Evolutionary conservation across 2,888 invertebrate species (phyloP).

Genomic region (Eupithecia inturbata): DNA sequence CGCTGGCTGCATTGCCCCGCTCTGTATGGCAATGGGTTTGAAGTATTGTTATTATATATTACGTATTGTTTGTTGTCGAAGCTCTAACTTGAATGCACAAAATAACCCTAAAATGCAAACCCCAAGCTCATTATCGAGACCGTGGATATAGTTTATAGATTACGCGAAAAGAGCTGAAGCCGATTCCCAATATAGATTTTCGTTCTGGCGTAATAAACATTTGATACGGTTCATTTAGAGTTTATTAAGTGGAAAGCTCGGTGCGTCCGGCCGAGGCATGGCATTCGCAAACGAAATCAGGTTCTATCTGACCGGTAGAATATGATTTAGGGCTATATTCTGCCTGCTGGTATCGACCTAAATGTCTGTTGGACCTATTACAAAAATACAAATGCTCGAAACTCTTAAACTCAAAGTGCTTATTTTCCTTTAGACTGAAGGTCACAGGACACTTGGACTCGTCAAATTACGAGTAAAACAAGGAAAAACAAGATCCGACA

Average conservation of each 20-base stretch:
- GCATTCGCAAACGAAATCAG: conserved; percentile 41
- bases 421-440: background rate
- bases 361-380: background rate
- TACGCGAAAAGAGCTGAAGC: conserved; percentile 50
- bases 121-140: conserved; percentile 13
- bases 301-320: conserved; percentile 29
- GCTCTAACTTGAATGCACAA: background rate
- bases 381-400: background rate
- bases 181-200: conserved; percentile 57
- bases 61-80: background rate
- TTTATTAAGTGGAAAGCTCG: conserved; percentile 73
- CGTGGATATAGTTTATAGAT: conserved; percentile 40
- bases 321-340: background rate
- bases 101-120: conserved; percentile 6
- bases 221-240: conserved; percentile 70
- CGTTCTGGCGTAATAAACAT: conserved; percentile 66
- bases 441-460: background rate
- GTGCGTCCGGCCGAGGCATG: conserved; percentile 50
- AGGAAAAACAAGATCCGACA: too few species aligned
- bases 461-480: too few species aligned
- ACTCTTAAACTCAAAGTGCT: background rate
- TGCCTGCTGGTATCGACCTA: background rate
- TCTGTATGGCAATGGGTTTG: too few species aligned
- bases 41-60: too few species aligned
- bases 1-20: too few species aligned